Base-by-base conservation (phyloP, 2,888 invertebrate species). In the Phrixothrix hirtus region DNA sequence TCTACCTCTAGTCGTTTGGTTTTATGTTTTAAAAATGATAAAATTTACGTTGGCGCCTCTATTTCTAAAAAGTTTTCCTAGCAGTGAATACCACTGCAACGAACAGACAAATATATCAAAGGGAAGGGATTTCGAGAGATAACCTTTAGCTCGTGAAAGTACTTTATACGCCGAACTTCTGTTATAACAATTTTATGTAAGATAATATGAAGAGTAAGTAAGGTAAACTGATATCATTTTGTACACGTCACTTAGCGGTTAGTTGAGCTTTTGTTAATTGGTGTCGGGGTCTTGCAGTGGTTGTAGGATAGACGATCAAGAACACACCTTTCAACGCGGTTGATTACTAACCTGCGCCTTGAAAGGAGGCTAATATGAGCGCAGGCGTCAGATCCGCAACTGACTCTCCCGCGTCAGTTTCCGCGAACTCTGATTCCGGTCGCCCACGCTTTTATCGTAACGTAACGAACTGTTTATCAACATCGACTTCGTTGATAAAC, bases 191-290 rank as follows among this genome's bases (percentile, higher is more conserved):
- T 47, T 43, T 47, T 46, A 47, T 47, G 38, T 47, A 47, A 26
- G 42, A 46, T 45, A 41, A 44, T 43, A 51, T 51, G 39, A 46
- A 46, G 39, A 39, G 38, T 52, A 41, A 43, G 48, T 57, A 58
- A 58, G 58, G 55, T 57, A 60, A 58, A 58, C 60, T 57, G 58
- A 58, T 60, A 58, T 58, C 60, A 60, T 58, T 60, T 60, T 60
- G 58, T 60, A 59, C 48, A 56, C 60, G 55, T 59, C 60, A 60
- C 57, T 60, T 60, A 59, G 58, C 53, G 60, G 60, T 60, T 60
- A 60, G 58, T 55, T 58, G 57, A 57, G 60, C 60, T 60, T 60
- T 60, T 58, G 60, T 59, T 60, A 60, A 60, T 60, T 60, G 60
- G 58, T 60, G 58, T 60, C 56, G 58, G 56, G 60, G 58, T 59